Conservation (phyloP, 1,140 invertebrate genomes). For the Metopolophium dirhodum region DNA sequence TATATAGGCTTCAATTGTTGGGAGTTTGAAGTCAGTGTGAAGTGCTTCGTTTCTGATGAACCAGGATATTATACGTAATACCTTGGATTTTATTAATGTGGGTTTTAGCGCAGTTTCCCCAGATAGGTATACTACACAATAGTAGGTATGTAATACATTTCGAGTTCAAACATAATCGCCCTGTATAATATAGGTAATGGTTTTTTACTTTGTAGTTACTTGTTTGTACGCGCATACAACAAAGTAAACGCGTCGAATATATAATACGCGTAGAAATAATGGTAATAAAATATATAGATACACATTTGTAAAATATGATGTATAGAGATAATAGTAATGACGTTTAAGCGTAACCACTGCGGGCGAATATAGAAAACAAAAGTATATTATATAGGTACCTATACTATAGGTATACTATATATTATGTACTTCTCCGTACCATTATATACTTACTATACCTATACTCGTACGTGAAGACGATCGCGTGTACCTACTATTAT, state of each 20-base stretch:
- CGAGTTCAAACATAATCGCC: not conserved
- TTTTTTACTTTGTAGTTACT: not conserved
- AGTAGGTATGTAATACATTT: too few relatives aligned
- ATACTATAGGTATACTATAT: too few relatives aligned
- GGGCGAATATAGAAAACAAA: not conserved
- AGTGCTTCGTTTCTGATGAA: too few relatives aligned
- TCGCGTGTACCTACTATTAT: not conserved
- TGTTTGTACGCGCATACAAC: not conserved
- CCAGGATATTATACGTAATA: too few relatives aligned
- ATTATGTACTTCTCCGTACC: not conserved
- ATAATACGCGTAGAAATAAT: not conserved
- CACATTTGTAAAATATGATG: not conserved
- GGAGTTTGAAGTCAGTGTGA: too few relatives aligned
- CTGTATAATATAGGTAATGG: not conserved
- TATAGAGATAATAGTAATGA: not conserved
- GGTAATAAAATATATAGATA: not conserved
- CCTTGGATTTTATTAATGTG: too few relatives aligned
- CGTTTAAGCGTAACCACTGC: not conserved
- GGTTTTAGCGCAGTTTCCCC: too few relatives aligned
- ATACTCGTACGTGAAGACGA: not conserved
- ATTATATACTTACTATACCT: not conserved
- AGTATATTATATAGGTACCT: not conserved
- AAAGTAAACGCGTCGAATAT: not conserved
- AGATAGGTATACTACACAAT: too few relatives aligned
- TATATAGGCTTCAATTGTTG: too few relatives aligned